A percentile compares a stretch with the other conserved stretches of the same genome.
Conservation (phyloP, 2,113 vertebrate genomes). For the Corythaixoides concolor region DNA sequence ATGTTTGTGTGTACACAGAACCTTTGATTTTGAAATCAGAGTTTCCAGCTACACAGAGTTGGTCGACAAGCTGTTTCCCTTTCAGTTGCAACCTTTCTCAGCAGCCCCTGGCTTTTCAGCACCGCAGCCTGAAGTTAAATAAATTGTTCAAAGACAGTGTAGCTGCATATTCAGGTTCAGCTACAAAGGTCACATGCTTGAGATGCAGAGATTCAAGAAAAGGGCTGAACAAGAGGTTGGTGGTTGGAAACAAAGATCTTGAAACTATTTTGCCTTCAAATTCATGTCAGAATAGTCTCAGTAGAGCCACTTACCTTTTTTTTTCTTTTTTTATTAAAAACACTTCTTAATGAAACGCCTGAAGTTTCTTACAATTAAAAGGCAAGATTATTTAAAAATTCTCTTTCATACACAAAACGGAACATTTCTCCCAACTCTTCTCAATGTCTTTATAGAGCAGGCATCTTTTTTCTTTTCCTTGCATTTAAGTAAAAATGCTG, state of each 20-base stretch:
- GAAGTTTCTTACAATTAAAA: neutral
- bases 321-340: neutral
- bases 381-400: neutral
- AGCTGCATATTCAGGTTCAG: slow-evolving; percentile 3
- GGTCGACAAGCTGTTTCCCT: neutral
- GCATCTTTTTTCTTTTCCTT: neutral
- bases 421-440: neutral
- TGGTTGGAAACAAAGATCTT: neutral
- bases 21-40: neutral
- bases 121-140: slow-evolving; percentile 26
- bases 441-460: neutral
- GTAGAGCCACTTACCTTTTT: neutral
- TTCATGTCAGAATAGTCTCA: neutral
- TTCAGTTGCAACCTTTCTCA: neutral
- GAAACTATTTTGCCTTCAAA: neutral
- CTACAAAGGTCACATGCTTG: neutral
- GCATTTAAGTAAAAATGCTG: neutral
- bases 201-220: neutral
- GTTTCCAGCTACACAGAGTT: neutral
- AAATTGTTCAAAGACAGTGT: neutral
- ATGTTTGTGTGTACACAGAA: neutral
- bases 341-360: neutral
- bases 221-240: neutral
- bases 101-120: neutral
- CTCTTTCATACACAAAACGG: neutral